Evolutionary conservation across 2,888 invertebrate genomes (phyloP).

Genomic region (Phaonia tiefii): DNA sequence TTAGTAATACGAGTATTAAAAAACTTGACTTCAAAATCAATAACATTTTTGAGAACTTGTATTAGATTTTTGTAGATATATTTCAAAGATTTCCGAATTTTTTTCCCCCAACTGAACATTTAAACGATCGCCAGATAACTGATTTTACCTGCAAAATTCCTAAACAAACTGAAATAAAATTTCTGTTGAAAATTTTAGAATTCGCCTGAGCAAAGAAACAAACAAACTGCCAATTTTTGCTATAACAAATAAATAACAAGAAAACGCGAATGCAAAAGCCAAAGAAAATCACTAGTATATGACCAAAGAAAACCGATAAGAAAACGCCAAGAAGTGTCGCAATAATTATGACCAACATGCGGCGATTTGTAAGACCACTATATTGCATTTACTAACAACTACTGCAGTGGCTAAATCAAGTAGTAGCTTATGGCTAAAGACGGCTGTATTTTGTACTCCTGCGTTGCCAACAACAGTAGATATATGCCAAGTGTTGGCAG

Average conservation of each 20-base stretch:
- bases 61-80: no score
- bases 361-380: no score
- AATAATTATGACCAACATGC: constrained; percentile 51
- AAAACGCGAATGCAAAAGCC: neutral
- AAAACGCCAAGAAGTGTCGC: constrained; percentile 55
- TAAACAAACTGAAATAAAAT: neutral
- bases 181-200: constrained; percentile 31
- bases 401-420: neutral
- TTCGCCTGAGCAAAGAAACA: neutral
- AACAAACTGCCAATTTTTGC: neutral
- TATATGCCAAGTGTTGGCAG: neutral
- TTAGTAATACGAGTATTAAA: constrained; percentile 1
- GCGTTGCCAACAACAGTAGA: neutral
- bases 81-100: no score
- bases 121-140: constrained; percentile 62
- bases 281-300: no score
- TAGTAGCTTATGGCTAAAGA: neutral
- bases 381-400: no score
- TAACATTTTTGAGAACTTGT: constrained; percentile 39
- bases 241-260: neutral
- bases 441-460: neutral
- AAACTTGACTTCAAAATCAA: constrained; percentile 35
- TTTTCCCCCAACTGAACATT: constrained; percentile 47
- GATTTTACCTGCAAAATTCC: constrained; percentile 12
- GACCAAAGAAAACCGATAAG: neutral